Conservation (phyloP, 1,140 invertebrate genomes). For the Diprion similis region DNA sequence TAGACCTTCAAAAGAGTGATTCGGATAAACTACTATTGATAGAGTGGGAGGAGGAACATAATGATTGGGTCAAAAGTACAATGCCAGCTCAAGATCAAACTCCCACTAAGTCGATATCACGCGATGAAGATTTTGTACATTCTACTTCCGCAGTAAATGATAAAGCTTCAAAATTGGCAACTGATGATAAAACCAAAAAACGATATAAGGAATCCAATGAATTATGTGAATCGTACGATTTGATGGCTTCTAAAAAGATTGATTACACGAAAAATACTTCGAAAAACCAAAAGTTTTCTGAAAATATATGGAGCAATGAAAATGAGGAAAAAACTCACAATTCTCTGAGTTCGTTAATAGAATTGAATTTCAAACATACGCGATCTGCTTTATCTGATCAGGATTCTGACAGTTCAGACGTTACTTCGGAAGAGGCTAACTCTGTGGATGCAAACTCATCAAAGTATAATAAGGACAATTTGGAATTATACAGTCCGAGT, state of each 20-base stretch:
- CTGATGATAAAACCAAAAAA: not conserved
- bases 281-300: not conserved
- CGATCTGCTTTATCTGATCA: not conserved
- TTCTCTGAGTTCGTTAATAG: not conserved
- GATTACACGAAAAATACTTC: not conserved
- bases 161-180: not conserved
- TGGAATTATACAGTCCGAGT: slow-evolving; percentile 48
- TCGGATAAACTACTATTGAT: not conserved
- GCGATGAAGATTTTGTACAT: not conserved
- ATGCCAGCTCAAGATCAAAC: not conserved
- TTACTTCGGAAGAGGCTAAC: not conserved
- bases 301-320: not conserved
- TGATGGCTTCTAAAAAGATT: not conserved
- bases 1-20: not conserved
- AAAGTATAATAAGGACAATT: slow-evolving; percentile 30
- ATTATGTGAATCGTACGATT: not conserved
- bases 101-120: not conserved
- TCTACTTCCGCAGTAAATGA: not conserved
- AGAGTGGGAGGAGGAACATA: not conserved
- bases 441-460: not conserved
- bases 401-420: not conserved
- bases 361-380: not conserved
- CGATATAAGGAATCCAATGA: not conserved
- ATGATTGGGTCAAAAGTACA: not conserved
- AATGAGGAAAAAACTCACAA: not conserved